phyloP scores from a whole-genome alignment of 2,797 vertebrate species.

The Hydrophis major region DNA sequence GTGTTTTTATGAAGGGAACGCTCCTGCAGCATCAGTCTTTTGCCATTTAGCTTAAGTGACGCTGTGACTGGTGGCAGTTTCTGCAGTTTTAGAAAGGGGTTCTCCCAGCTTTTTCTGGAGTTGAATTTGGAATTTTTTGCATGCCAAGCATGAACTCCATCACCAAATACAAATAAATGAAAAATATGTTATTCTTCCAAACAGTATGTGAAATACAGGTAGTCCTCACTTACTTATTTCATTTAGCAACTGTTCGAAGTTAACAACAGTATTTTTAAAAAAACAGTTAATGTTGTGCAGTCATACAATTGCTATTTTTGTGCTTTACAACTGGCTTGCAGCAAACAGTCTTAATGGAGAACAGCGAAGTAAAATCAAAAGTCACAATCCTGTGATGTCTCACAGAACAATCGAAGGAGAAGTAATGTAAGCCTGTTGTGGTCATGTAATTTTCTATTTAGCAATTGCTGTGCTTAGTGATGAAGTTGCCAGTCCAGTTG shows the following conservation, averaged over 20 bases:
- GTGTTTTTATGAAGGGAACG: neutral
- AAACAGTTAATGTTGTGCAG: neutral
- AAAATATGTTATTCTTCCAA: neutral
- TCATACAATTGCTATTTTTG: neutral
- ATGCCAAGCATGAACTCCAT: neutral
- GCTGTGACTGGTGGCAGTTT: neutral
- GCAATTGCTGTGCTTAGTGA: neutral
- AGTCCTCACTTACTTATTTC: neutral
- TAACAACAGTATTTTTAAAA: neutral
- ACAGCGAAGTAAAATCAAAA: neutral
- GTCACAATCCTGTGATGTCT: neutral
- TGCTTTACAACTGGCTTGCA: neutral
- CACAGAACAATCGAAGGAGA: neutral
- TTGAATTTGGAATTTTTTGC: neutral
- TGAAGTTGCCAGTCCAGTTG: neutral
- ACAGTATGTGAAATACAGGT: neutral
- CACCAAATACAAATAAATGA: neutral
- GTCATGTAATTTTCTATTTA: neutral
- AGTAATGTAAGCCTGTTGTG: neutral
- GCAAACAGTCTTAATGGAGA: neutral
- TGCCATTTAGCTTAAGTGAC: neutral
- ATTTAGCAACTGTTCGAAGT: neutral
- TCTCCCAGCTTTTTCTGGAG: neutral
- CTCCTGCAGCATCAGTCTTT: neutral
- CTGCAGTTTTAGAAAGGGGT: neutral